Evolutionary conservation across 2,113 vertebrate species (phyloP), one percentile per base, ranked within the genome.

Genomic region (Porphyrio hochstetteri): DNA sequence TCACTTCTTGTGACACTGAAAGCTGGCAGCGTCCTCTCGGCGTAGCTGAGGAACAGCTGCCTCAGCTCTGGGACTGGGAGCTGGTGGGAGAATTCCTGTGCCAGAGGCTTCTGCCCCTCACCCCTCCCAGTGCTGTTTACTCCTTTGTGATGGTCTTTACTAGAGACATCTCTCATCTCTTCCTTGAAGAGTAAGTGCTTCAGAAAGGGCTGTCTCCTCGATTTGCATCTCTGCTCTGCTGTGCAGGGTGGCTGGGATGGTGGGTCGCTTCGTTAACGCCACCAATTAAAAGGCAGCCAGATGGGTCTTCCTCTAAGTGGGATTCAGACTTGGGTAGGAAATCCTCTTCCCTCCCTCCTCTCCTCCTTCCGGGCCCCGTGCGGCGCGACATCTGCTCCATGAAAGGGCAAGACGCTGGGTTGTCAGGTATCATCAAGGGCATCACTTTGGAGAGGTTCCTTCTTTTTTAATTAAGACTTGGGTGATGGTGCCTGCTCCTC

Each of bases 351-450:
- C 28, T 71, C 23, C 23, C 27, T 4, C 5, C 18, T 63, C 46
- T 20, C 18, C 44, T 70, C 50, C 76, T 36, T 10, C 5, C n/a
- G 46, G 42, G 42, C 69, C 57, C 57, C 8, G 1, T 1, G 16
- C n/a, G 11, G 7, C 33, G 27, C 9, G 13, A 40, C 76, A 33
- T 67, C 84, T 59, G 42, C 57, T 71, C 35, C 13, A 3, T 27
- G 10, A 38, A 55, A 50, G 7, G 1, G 2, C 1, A 10, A 71
- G 84, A 10, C 3, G 16, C n/a, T 48, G n/a, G 7, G 10, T 33
- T 20, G 36, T 13, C 10, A 7, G 64, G 27, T 60, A 3, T 4
- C 8, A 36, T 20, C 6, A n/a, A 10, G 57, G 53, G 16, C 9
- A 3, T n/a, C 1, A 1, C 38, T 56, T 55, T 74, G 24, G 57